These are phyloP conservation scores for Tridacna gigas DNA, from an alignment of 2,888 invertebrate genomes.

Conservation along the genomic window DNA sequence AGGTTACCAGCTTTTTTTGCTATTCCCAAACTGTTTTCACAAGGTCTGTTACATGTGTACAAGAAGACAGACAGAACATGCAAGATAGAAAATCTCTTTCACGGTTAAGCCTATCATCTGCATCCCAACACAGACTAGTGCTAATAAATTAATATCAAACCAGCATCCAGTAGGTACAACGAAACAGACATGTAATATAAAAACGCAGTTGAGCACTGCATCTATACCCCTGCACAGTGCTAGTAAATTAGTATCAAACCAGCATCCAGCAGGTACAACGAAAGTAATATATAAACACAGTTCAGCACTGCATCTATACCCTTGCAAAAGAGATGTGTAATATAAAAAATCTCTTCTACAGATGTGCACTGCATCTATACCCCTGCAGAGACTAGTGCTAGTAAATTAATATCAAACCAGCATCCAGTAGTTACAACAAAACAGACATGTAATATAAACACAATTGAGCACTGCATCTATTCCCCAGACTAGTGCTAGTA, in stretches of 20 bases:
- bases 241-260: neutral
- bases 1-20: no score
- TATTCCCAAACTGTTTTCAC: no score
- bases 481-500: constrained; percentile 15
- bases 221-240: constrained; percentile 8
- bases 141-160: neutral
- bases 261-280: constrained; percentile 1
- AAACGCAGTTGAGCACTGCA: neutral
- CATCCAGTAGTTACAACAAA: neutral
- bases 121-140: neutral
- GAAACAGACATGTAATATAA: neutral
- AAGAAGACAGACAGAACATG: neutral
- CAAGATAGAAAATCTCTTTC: no score
- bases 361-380: neutral
- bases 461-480: neutral
- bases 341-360: neutral
- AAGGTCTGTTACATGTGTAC: no score
- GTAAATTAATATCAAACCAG: neutral
- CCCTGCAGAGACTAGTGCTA: constrained; percentile 17
- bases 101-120: neutral
- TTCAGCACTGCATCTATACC: neutral
- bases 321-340: neutral
- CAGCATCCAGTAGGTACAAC: constrained; percentile 13
- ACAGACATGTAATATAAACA: neutral
- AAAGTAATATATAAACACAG: neutral